Evolutionary conservation across 37 sponge, comb jelly and placozoan species (phyloP).

Genomic region (Oopsacas minuta): DNA sequence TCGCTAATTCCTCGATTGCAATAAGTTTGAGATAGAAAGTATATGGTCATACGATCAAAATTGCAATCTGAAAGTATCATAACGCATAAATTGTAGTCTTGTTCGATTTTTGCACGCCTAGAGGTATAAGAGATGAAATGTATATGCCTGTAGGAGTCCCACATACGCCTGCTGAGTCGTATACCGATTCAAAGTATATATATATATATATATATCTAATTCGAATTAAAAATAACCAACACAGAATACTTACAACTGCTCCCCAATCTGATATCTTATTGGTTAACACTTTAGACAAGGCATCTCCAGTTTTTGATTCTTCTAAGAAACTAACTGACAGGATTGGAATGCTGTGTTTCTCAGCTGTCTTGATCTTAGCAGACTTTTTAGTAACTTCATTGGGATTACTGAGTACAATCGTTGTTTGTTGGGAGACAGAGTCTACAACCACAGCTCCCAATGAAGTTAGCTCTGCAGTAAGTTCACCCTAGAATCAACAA

Average conservation of each 20-base stretch:
- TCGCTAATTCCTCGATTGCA: too few species aligned
- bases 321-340: slow-evolving; percentile 48
- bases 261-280: slow-evolving; percentile 70
- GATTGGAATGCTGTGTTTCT: slow-evolving; percentile 49
- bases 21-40: too few species aligned
- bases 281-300: slow-evolving; percentile 35
- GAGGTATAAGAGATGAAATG: too few species aligned
- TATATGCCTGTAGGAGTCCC: too few species aligned
- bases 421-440: background rate
- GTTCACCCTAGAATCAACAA: background rate
- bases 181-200: background rate
- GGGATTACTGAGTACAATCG: slow-evolving; percentile 4
- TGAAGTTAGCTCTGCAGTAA: background rate
- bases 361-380: slow-evolving; percentile 52
- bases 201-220: background rate
- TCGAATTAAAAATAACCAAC: background rate
- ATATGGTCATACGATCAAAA: too few species aligned
- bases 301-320: slow-evolving; percentile 41
- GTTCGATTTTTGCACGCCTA: too few species aligned
- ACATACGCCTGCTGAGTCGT: too few species aligned
- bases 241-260: slow-evolving; percentile 20
- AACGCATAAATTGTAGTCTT: too few species aligned
- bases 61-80: too few species aligned
- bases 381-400: slow-evolving; percentile 52
- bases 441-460: background rate